Conservation (phyloP, 2,888 invertebrate genomes). For the Leucophenga montana region DNA sequence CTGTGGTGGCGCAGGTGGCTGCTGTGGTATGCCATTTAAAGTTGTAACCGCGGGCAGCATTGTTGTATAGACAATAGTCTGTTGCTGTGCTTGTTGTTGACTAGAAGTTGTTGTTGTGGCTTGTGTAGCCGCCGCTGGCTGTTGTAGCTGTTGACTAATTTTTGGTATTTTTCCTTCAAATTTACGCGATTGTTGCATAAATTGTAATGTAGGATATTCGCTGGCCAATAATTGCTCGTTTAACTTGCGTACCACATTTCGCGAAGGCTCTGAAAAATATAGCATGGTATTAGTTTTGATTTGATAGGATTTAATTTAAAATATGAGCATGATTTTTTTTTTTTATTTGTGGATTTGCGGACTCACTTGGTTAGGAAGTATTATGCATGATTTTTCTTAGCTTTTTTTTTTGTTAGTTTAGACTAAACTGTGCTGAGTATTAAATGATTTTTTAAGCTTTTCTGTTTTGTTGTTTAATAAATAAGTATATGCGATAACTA, state of each 20-base stretch:
- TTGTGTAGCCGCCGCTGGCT: constrained; percentile 33
- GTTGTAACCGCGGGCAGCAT: constrained; percentile 69
- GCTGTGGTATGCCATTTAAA: constrained; percentile 66
- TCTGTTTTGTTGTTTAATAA: neutral
- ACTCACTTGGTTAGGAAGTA: constrained; percentile 29
- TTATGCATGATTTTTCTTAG: neutral
- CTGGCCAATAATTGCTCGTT: constrained; percentile 56
- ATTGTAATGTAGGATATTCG: constrained; percentile 66
- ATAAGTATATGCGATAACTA: too few species aligned
- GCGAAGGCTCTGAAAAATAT: constrained; percentile 58
- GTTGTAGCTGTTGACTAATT: constrained; percentile 58
- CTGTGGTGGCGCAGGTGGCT: constrained; percentile 28
- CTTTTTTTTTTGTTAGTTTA: neutral
- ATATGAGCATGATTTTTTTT: constrained; percentile 1
- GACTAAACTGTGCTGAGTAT: neutral
- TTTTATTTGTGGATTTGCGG: constrained; percentile 17
- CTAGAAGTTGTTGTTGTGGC: constrained; percentile 34
- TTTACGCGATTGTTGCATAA: constrained; percentile 70
- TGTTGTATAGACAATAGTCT: constrained; percentile 55
- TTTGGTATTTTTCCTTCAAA: constrained; percentile 73
- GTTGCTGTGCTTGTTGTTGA: constrained; percentile 41
- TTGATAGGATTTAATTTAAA: neutral
- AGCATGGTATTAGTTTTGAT: constrained; percentile 38
- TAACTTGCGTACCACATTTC: constrained; percentile 52
- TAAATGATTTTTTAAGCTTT: constrained; percentile 4